phyloP scores from a whole-genome alignment of 1,140 invertebrate genomes.

The Apis mellifera region Amel_HAv3.1 CM009932.2:1550501-1551000 shows the following conservation, averaged over 20 bases:
- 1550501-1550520: constrained; percentile 29
- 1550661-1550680: constrained; percentile 3
- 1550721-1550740: background rate
- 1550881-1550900: too few species aligned
- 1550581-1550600: constrained; percentile 43
- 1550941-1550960: too few species aligned
- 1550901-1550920: too few species aligned
- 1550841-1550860: background rate
- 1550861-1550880: background rate
- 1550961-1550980: too few species aligned
- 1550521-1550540: constrained; percentile 20
- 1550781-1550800: constrained; percentile 27
- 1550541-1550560: constrained; percentile 35
- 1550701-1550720: constrained; percentile 17
- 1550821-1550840: too few species aligned
- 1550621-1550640: constrained; percentile 32
- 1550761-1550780: background rate
- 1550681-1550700: background rate
- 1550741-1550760: background rate
- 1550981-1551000: too few species aligned
- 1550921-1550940: too few species aligned
- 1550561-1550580: constrained; percentile 36
- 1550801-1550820: background rate
- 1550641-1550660: constrained; percentile 13
- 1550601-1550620: constrained; percentile 39